Percentiles rank a stretch among this genome's conserved stretches.
These are phyloP conservation scores for Trileptium ribeirensis DNA, from an alignment of 2,888 invertebrate genomes.

Conservation along the genomic window DNA sequence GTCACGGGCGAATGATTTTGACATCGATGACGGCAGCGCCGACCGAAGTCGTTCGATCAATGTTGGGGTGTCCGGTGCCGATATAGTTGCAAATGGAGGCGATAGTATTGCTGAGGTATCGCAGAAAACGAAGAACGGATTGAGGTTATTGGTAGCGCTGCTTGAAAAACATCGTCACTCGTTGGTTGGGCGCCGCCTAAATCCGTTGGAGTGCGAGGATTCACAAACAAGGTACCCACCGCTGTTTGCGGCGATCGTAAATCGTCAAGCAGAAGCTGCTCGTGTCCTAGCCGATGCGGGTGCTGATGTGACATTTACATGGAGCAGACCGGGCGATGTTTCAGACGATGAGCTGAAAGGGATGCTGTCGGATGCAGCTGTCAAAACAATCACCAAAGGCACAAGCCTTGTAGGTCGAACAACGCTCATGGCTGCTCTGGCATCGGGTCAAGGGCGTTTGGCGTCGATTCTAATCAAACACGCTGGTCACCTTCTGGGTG, in stretches of 20 bases:
- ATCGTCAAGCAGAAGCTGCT: neutral
- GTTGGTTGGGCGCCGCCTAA: neutral
- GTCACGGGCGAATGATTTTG: no score
- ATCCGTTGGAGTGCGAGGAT: neutral
- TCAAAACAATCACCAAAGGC: neutral
- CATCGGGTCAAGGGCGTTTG: neutral
- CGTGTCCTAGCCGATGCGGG: neutral
- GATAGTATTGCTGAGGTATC: no score
- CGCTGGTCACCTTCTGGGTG: neutral
- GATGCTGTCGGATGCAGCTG: neutral
- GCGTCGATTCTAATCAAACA: neutral
- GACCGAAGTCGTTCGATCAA: no score
- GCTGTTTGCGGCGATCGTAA: neutral
- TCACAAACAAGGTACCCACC: neutral
- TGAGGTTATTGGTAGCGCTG: no score
- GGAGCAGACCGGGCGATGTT: neutral
- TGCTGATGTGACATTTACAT: neutral
- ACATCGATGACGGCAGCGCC: no score
- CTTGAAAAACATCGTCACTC: no score
- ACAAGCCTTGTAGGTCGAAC: neutral
- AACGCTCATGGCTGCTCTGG: neutral
- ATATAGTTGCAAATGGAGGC: no score
- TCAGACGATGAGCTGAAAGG: neutral
- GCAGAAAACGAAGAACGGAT: no score
- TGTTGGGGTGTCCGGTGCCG: no score